Base-by-base conservation (phyloP, 2,888 invertebrate species). In the Girardia tigrina region DNA sequence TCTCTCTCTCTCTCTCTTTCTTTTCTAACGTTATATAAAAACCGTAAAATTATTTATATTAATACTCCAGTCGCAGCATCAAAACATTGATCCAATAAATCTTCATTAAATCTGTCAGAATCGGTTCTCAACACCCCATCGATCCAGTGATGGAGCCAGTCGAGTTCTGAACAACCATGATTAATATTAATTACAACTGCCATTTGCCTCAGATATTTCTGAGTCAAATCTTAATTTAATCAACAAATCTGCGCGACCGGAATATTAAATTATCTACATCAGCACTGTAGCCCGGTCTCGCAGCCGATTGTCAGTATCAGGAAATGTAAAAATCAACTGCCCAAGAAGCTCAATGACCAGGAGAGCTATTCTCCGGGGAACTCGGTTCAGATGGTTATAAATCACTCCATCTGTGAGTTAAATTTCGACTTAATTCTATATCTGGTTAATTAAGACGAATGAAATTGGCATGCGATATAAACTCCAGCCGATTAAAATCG, bases 201-300 rank as follows among this genome's bases (percentile, higher is more conserved):
- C 8, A 12, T 56, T 56, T 56, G 56, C 8, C 23, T 56, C 8
- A 56, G 56, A 8, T 56, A 56, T 56, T 56, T 56, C 56, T 56
- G 56, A 56, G 56, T 56, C 56, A 56, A 56, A 56, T 56, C 56
- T 56, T 56, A 56, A 56, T 56, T 56, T n/a, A 56, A 56, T 56
- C 56, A 56, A 56, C 56, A 56, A 56, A 56, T 56, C 4, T 56
- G 56, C 56, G 56, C 56, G 56, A 56, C 56, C 56, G 56, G 56
- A 56, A 56, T 56, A 56, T 56, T 56, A 56, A 56, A 56, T 56
- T 56, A 56, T 56, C 56, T 56, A 56, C 56, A 56, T 56, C 56
- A 56, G 56, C 56, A 56, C 56, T 56, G 56, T 6, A 56, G 56
- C n/a, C 23, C 56, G 4, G 56, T 23, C 56, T 12, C 56, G 23